These are phyloP conservation scores for Isichthys henryi DNA, from an alignment of 2,113 vertebrate species.

Conservation along the genomic window DNA sequence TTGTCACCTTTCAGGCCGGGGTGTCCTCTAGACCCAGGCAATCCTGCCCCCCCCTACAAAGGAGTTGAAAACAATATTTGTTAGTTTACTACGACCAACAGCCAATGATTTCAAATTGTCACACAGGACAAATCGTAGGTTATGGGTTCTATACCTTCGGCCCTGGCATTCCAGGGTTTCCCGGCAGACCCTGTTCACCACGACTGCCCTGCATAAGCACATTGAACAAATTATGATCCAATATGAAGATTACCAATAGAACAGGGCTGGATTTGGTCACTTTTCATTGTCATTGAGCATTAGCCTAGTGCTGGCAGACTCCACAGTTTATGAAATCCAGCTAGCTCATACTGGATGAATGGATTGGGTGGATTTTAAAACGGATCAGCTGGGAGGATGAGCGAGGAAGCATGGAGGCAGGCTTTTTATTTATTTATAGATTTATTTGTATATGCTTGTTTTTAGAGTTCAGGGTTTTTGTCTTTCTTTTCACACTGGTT, in stretches of 20 bases:
- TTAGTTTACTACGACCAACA: background rate
- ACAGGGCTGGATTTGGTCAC: background rate
- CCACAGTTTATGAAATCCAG: background rate
- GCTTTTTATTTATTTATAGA: background rate
- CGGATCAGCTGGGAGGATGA: background rate
- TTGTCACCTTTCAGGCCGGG: slow-evolving; percentile 28
- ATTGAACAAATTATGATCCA: background rate
- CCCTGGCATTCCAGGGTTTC: slow-evolving; percentile 45
- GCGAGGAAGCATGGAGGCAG: background rate
- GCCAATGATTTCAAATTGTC: background rate
- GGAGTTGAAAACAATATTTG: background rate
- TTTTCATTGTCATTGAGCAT: background rate
- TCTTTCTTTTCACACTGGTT: background rate
- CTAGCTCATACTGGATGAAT: background rate
- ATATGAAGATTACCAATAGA: background rate
- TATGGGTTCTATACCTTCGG: slow-evolving; percentile 43
- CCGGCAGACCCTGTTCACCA: slow-evolving; percentile 44
- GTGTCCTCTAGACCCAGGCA: slow-evolving; percentile 26
- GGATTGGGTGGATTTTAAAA: background rate
- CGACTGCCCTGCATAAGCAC: slow-evolving; percentile 40
- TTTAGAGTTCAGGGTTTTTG: background rate
- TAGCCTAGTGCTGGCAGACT: background rate
- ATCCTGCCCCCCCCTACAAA: slow-evolving; percentile 30
- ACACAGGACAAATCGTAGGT: background rate
- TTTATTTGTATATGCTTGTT: background rate